Conservation (phyloP, 1,140 invertebrate species). For the Diorhabda sublineata region DNA sequence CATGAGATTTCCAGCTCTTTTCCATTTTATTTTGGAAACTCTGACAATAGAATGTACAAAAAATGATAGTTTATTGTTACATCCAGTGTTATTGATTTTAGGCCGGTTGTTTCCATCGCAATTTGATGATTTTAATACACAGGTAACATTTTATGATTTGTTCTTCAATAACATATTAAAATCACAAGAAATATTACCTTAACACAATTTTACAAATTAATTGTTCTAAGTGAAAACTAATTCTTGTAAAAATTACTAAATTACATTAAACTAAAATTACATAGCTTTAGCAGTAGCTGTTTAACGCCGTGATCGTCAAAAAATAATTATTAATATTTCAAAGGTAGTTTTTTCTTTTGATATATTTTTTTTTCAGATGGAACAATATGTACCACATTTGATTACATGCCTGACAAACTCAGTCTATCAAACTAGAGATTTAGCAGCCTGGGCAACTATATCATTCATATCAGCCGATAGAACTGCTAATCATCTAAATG, state of each 20-base stretch:
- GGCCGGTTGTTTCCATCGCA: slow-evolving; percentile 72
- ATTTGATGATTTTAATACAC: slow-evolving; percentile 55
- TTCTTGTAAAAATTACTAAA: no score
- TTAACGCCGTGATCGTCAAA: no score
- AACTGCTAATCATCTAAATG: slow-evolving; percentile 34
- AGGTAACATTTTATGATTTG: slow-evolving; percentile 47
- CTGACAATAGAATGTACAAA: slow-evolving; percentile 52
- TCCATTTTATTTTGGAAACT: slow-evolving; percentile 71
- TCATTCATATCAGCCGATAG: slow-evolving; percentile 54
- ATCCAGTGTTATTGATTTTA: slow-evolving; percentile 76
- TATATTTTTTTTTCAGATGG: slow-evolving; percentile 41
- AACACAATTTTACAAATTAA: no score
- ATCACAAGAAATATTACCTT: no score
- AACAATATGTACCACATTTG: slow-evolving; percentile 48
- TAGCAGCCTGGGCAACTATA: slow-evolving; percentile 63
- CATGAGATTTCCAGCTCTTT: slow-evolving; percentile 72
- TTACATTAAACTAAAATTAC: no score
- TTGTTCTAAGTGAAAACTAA: no score
- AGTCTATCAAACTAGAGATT: slow-evolving; percentile 60
- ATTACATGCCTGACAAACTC: slow-evolving; percentile 54
- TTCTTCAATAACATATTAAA: no score
- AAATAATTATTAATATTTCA: no score
- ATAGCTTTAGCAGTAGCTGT: no score
- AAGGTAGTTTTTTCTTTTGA: neutral
- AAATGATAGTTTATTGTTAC: slow-evolving; percentile 52